Base-by-base conservation (phyloP, 2,113 vertebrate genomes). In the Carollia perspicillata region DNA sequence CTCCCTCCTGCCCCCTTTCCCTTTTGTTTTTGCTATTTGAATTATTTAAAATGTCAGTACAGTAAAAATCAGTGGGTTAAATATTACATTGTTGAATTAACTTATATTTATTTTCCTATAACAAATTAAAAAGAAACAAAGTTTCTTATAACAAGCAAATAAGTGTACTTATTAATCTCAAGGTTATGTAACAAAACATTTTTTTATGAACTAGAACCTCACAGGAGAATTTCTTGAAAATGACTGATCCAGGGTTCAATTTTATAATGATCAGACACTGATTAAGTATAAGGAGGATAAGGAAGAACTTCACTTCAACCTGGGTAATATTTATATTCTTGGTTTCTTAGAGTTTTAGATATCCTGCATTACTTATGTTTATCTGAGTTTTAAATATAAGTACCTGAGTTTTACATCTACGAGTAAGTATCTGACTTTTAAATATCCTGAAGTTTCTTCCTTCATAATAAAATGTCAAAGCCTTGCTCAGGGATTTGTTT, bases 321-420 rank as follows among this genome's bases (percentile, higher is more conserved):
- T 75, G 53, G 60, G 18, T 60, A 44, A 40, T 16, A 78, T 80
- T 88, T 80, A 51, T 84, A 51, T 51, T 94, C 80, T 95, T 89
- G 37, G 37, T 95, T 96, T 72, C 65, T 93, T 95, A 42, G 68
- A 83, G 26, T 74, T 96, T 88, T 93, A 79, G 75, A 47, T 86
- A 78, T 58, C 51, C 40, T 81, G 55, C 68, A 55, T 75, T 55
- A 22, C 49, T 96, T 74, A 69, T 72, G 37, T 80, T 85, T 88
- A 66, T 78, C 47, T n/a, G n/a, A 51, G 42, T 78, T 51, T 85
- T 80, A 58, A 79, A 47, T 68, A 47, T 47, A 68, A 77, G 44
- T 53, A 58, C 47, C 69, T 58, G 33, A 44, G 30, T 91, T 72
- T 72, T 95, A 79, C 90, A 58, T 72, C 44, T 60, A 60, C 26